Evolutionary conservation across 2,888 invertebrate genomes (phyloP), one percentile per base, ranked within the genome.

Genomic region (Coremacera marginata): DNA sequence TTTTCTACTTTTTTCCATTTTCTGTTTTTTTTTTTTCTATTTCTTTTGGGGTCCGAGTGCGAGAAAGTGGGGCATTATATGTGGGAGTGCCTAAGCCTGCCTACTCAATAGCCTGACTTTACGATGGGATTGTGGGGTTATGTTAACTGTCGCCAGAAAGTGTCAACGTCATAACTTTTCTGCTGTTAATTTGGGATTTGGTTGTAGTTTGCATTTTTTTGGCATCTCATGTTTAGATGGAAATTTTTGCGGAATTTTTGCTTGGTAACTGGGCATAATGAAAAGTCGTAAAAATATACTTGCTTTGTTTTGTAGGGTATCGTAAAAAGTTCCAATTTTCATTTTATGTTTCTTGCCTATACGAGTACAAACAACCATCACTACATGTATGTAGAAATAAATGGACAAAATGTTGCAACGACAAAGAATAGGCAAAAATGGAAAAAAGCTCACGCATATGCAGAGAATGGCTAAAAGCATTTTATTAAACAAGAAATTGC

Each of bases 131-230:
- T 19, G 11, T 19, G 31, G 19, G 52, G 52, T 8, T 57, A n/a
- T 25, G 44, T 71, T 60, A 71, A 37, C 60, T 71, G 71, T 71
- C 71, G 60, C 27, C 71, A 37, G 57, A 57, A 73, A 51, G 31
- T 63, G 73, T 51, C 73, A 51, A 73, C 63, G 65, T 37, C 72
- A 44, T 72, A 72, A 72, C 49, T 72, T 68, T 72, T 62, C 62
- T 44, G 72, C 14, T 62, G 72, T 72, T 63, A 62, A 72, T 65
- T 73, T 49, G 63, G 73, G 62, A 73, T 73, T 73, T 49, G 73
- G 63, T 63, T 73, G 44, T 49, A 27, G 49, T 62, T 73, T 22
- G 72, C 62, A 44, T 62, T 60, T 68, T 44, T 68, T 63, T 31
- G 57, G 37, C 37, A 22, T 57, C 71, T 44, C 57, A 60, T 57